Base-by-base conservation (phyloP, 2,113 vertebrate species). In the Siphamia tubifer region DNA sequence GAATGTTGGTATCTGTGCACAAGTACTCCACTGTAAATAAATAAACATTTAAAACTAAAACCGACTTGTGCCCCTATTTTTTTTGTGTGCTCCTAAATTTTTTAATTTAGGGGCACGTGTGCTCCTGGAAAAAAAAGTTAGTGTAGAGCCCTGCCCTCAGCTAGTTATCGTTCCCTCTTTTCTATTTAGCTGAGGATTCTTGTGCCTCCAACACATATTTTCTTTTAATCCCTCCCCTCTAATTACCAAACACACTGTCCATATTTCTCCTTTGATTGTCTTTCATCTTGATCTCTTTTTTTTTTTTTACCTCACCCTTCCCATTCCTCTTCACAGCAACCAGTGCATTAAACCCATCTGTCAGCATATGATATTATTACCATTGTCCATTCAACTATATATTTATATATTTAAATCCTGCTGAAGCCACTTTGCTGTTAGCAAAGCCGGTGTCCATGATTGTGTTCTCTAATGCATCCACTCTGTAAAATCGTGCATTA, bases 361-460 rank as follows among this genome's bases (percentile, higher is more conserved):
- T 71, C 27, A 69, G 43, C 24, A 45, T 25, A 12, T 30, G 32
- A 12, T 48, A 31, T 75, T 21, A 35, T 58, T 42, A 38, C 17
- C 17, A 2, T 23, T 42, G 45, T 71, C 52, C n/a, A 44, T 63
- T 68, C 21, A 60, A 71, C 36, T 32, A 21, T 5, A 74, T 30
- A 68, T 54, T 66, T 44, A 48, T 38, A n/a, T 30, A 63, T 73
- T 70, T 64, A 21, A 74, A 52, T 69, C 64, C 47, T 51, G 28
- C 27, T 19, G 24, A 75, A 54, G 51, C 81, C 61, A 42, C 56
- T 57, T 20, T 56, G 75, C 45, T 67, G 31, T 78, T 82, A 77
- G 36, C n/a, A n/a, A n/a, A n/a, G n/a, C 44, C 48, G 67, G 48
- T 68, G 56, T 65, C 66, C 56, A 51, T 56, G 21, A 9, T 30